Base-by-base conservation (phyloP, 92 coral and sea anemone species). In the Desmophyllum pertusum region DNA sequence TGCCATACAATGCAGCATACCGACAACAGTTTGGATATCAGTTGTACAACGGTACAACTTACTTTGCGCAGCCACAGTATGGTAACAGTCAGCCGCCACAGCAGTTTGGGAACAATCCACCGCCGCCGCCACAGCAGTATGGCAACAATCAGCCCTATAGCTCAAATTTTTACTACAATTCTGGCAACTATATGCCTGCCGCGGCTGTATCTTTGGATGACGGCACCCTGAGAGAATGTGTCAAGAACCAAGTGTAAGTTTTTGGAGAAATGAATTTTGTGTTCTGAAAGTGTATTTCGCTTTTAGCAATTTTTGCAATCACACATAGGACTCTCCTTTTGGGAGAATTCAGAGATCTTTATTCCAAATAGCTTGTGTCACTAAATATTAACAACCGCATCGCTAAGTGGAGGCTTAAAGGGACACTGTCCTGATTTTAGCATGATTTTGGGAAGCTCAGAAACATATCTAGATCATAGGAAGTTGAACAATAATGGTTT, bases 161-260 rank as follows among this genome's bases (percentile, higher is more conserved):
- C 53, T 83, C 90, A 25, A 94, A 91, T 38, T 94, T 91, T 51
- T 96, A 90, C 86, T 95, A 94, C 79, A 90, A 87, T 73, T 85
- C 95, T 13, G 88, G 79, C 23, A 86, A 77, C 64, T 80, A 89
- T 5, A 84, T 81, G 61, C 36, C 91, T 43, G 88, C 39, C 71
- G 69, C 74, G 8, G 89, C 95, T 67, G 62, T 88, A 39, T 39
- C 98, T 29, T 83, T 88, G 21, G 98, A 96, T 30, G 91, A 95
- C 0, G 75, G 66, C 9, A 89, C 95, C 0, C 74, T 96, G 38
- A 94, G 83, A 25, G 99, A 96, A 35, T 94, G 92, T 61, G 90
- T 96, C 80, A 88, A 88, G 76, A 94, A 92, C 76, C 99, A 96
- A 84, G 94, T 96, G 99, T 96, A 87, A 96, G 98, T 84, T 57